Evolutionary conservation across 2,888 invertebrate species (phyloP).

Genomic region (Epirrhoe alternata): DNA sequence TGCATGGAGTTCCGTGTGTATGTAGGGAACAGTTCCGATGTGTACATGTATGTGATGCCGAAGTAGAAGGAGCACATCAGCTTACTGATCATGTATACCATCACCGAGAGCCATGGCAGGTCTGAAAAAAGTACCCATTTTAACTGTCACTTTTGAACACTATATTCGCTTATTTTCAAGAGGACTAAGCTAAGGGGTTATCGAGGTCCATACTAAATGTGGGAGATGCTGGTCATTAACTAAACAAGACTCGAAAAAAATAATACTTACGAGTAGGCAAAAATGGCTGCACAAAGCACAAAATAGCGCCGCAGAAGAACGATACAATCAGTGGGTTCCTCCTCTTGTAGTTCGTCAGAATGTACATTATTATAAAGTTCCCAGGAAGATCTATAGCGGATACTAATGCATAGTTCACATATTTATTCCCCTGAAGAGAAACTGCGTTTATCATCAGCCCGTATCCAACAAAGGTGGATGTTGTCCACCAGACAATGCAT

Average conservation of each 20-base stretch:
- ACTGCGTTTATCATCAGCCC: constrained; percentile 91
- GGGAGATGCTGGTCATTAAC: too few species aligned
- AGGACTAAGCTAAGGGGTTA: too few species aligned
- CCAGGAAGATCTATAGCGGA: constrained; percentile 85
- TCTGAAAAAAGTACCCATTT: constrained; percentile 52
- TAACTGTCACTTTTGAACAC: neutral
- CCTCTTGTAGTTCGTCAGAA: constrained; percentile 83
- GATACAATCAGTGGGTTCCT: constrained; percentile 83
- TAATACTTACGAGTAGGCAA: constrained; percentile 78
- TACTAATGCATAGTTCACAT: constrained; percentile 89
- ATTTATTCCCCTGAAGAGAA: constrained; percentile 89
- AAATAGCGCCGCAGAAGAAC: constrained; percentile 82
- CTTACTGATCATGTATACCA: constrained; percentile 86
- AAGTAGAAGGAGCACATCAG: constrained; percentile 87
- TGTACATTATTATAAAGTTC: constrained; percentile 78
- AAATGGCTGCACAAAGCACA: constrained; percentile 86
- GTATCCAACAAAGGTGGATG: constrained; percentile 91
- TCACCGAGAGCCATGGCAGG: constrained; percentile 74
- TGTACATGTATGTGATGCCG: constrained; percentile 86
- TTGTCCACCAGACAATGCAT: constrained; percentile 80
- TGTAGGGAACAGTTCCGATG: constrained; percentile 88
- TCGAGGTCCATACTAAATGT: too few species aligned
- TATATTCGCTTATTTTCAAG: neutral
- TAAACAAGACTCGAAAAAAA: neutral
- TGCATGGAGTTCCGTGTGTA: constrained; percentile 87